Percentiles rank a stretch among this genome's conserved stretches.
Conservation (phyloP, 2,888 invertebrate species). For the Athripsodes cinereus region DNA sequence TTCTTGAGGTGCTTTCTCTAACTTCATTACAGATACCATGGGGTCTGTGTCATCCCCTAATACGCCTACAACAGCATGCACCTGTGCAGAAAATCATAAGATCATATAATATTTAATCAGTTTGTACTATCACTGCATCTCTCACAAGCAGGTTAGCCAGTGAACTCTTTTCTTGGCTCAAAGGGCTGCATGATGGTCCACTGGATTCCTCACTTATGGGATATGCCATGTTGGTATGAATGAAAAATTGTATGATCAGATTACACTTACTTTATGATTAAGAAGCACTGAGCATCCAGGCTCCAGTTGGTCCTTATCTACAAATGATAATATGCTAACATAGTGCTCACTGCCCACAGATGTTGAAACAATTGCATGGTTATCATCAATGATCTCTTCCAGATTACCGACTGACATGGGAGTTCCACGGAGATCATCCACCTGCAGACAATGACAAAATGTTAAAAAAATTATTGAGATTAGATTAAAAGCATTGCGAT, state of each 20-base stretch:
- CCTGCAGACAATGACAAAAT: conserved; percentile 38
- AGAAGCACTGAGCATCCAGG: conserved; percentile 97
- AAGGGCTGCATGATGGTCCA: too few relatives aligned
- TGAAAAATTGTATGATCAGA: too few relatives aligned
- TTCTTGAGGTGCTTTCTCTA: conserved; percentile 99
- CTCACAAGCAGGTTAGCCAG: too few relatives aligned
- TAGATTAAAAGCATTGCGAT: background rate
- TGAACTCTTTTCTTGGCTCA: too few relatives aligned
- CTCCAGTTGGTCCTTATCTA: conserved; percentile 98
- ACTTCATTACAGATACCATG: conserved; percentile 99
- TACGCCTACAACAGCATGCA: conserved; percentile 98
- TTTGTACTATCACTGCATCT: too few relatives aligned
- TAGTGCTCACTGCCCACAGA: conserved; percentile 99
- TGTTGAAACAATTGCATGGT: conserved; percentile 98
- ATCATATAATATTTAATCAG: too few relatives aligned
- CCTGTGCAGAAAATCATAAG: conserved; percentile 54
- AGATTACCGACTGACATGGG: conserved; percentile 99
- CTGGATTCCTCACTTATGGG: too few relatives aligned
- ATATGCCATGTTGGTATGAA: too few relatives aligned
- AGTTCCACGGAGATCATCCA: conserved; percentile 96
- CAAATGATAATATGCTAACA: conserved; percentile 97
- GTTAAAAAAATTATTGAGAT: background rate
- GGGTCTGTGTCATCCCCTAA: conserved; percentile 99
- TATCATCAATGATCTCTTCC: conserved; percentile 99
- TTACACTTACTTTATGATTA: conserved; percentile 78